These are phyloP conservation scores for Amiota mariae DNA, from an alignment of 2,888 invertebrate species.

Conservation along the genomic window DNA sequence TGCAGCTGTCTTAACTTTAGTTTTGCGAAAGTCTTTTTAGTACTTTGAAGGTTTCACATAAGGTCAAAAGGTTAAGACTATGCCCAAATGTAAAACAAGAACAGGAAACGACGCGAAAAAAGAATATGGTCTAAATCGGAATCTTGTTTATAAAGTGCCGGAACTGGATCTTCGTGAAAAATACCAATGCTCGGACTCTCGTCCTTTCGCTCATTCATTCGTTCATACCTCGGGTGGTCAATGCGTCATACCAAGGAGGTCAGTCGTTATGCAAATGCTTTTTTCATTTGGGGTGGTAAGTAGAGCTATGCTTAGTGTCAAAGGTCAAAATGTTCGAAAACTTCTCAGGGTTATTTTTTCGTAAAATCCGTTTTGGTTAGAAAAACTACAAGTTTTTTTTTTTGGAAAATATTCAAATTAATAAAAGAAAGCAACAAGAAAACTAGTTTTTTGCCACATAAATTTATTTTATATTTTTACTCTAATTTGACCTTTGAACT, in stretches of 20 bases:
- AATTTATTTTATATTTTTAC: conserved; percentile 1
- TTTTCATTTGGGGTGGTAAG: conserved; percentile 8
- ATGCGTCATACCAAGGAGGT: not conserved
- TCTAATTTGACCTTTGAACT: conserved; percentile 32
- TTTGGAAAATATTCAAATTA: conserved; percentile 41
- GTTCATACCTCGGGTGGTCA: conserved; percentile 4
- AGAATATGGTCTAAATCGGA: not conserved
- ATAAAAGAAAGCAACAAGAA: not conserved
- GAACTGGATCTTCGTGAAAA: not conserved
- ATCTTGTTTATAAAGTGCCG: not conserved
- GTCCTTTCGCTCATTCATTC: not conserved
- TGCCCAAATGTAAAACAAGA: not conserved
- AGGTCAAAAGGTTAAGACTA: conserved; percentile 21
- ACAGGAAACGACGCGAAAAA: not conserved
- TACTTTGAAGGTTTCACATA: conserved; percentile 18
- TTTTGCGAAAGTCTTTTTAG: conserved; percentile 1
- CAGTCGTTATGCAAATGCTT: conserved; percentile 20
- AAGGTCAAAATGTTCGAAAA: conserved; percentile 64
- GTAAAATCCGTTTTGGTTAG: conserved; percentile 47
- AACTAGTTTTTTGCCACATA: not conserved
- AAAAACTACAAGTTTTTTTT: conserved; percentile 41
- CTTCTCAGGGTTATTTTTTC: conserved; percentile 56
- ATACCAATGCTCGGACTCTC: not conserved
- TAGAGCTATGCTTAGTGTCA: conserved; percentile 50
- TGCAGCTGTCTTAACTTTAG: not conserved